Conservation (phyloP, 2,113 vertebrate species). For the Rhinolophus sinicus region DNA sequence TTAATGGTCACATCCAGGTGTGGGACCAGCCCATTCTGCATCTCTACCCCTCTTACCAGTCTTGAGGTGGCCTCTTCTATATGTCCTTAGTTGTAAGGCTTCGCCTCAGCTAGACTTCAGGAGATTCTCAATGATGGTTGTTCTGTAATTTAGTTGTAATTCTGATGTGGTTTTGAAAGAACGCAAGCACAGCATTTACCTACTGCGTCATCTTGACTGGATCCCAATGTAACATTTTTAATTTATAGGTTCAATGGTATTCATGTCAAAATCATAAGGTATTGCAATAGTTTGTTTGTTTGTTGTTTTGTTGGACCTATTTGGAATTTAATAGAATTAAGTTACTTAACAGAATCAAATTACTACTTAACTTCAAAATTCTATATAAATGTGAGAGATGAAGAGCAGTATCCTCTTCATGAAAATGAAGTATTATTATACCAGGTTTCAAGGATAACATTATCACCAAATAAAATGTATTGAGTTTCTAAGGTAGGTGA, state of each 20-base stretch:
- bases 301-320: neutral
- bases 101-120: too few species aligned
- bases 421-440: neutral
- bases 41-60: too few species aligned
- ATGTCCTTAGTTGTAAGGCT: too few species aligned
- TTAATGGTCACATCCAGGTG: too few species aligned
- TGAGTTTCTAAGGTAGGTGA: neutral
- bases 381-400: neutral
- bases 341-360: neutral
- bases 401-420: neutral
- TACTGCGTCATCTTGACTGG: too few species aligned
- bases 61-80: too few species aligned
- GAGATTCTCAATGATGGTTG: too few species aligned
- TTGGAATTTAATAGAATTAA: slow-evolving; percentile 9
- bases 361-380: neutral
- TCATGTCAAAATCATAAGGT: neutral
- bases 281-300: neutral
- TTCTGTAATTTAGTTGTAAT: too few species aligned
- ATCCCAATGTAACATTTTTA: neutral
- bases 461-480: neutral
- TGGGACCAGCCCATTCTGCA: too few species aligned
- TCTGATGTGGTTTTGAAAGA: too few species aligned
- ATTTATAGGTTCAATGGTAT: neutral
- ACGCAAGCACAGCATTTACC: too few species aligned
- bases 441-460: neutral